Conservation (phyloP, 2,113 vertebrate genomes). For the Trematomus loennbergii region DNA sequence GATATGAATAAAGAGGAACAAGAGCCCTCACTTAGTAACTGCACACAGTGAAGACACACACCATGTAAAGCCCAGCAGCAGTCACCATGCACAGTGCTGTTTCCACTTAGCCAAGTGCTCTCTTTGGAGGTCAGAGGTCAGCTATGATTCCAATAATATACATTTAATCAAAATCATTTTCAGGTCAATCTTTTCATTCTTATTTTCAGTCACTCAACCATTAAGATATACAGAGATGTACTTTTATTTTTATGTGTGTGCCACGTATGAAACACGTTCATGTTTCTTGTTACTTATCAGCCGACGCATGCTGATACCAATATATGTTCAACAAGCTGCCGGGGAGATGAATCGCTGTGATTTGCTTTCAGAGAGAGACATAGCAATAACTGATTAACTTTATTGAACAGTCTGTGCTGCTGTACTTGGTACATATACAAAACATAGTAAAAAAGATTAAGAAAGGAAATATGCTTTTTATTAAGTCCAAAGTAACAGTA, state of each 20-base stretch:
- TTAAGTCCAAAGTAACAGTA: too few relatives aligned
- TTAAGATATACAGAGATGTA: too few relatives aligned
- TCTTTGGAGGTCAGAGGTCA: not conserved
- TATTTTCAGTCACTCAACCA: too few relatives aligned
- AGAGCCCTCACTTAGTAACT: slow-evolving; percentile 34
- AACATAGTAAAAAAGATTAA: not conserved
- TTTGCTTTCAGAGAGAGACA: not conserved
- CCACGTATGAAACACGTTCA: not conserved
- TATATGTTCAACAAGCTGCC: not conserved
- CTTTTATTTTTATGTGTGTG: too few relatives aligned
- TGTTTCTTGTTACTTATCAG: not conserved
- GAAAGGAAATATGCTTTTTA: too few relatives aligned
- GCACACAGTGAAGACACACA: slow-evolving; percentile 7
- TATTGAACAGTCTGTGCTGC: not conserved
- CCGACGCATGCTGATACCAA: not conserved
- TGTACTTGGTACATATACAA: not conserved
- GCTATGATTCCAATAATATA: not conserved
- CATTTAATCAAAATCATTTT: not conserved
- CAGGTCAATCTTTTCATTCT: too few relatives aligned
- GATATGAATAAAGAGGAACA: slow-evolving; percentile 62
- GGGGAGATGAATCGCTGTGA: not conserved
- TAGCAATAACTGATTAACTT: not conserved
- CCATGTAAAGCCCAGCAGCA: not conserved
- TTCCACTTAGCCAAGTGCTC: not conserved
- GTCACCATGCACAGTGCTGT: not conserved